phyloP scores from a whole-genome alignment of 37 sponge, comb jelly and placozoan genomes.

The Oopsacas minuta region DNA sequence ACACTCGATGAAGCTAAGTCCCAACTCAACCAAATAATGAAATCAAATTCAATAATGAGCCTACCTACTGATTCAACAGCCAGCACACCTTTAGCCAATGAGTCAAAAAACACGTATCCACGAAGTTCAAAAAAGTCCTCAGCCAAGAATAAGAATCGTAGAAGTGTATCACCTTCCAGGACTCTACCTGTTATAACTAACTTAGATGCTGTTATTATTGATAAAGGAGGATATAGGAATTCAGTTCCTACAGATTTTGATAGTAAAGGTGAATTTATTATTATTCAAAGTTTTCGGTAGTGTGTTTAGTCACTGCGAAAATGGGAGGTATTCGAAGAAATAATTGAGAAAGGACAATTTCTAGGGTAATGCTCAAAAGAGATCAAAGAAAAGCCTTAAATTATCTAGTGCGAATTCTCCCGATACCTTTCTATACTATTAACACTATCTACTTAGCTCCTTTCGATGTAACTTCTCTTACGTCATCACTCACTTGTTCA shows the following conservation, averaged over 20 bases:
- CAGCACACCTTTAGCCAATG: neutral
- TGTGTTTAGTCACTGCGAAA: no score
- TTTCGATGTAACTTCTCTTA: neutral
- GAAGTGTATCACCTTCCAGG: neutral
- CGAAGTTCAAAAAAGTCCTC: neutral
- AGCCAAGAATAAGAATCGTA: neutral
- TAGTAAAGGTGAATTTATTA: no score
- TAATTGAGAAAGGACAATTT: no score
- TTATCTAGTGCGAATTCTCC: no score
- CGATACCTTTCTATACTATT: no score
- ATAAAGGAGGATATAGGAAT: no score
- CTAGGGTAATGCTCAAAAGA: no score
- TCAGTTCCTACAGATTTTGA: no score
- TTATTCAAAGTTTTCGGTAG: no score
- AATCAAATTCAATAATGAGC: neutral
- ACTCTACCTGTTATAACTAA: neutral
- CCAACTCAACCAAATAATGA: neutral
- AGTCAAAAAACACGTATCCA: neutral
- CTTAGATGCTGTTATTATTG: neutral
- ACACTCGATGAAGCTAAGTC: neutral
- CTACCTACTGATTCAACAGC: neutral
- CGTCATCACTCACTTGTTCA: neutral
- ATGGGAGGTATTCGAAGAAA: no score
- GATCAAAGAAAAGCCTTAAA: no score
- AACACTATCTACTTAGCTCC: no score